Evolutionary conservation across 2,888 invertebrate genomes (phyloP).

Genomic region (Crematogaster levior): DNA sequence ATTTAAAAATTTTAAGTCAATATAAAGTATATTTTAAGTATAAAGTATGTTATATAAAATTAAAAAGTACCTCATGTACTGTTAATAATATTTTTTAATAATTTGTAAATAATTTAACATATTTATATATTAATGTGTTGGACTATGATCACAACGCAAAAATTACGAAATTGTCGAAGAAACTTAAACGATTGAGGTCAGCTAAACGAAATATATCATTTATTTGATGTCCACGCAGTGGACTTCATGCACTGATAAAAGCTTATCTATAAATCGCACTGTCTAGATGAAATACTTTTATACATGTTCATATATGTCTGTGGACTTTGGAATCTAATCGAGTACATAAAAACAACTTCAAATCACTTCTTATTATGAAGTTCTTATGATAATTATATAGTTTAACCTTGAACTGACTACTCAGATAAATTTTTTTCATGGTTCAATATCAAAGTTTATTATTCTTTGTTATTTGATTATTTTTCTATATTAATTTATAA

Average conservation of each 20-base stretch:
- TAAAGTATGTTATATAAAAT: neutral
- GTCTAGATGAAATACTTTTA: neutral
- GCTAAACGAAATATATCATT: neutral
- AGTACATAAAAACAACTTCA: neutral
- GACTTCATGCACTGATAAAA: conserved; percentile 17
- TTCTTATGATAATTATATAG: conserved; percentile 3
- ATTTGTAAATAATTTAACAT: neutral
- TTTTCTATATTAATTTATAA: neutral
- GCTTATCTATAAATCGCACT: conserved; percentile 27
- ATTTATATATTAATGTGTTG: neutral
- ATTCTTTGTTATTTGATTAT: neutral
- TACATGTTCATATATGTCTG: neutral
- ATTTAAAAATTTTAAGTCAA: too few species aligned
- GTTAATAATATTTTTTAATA: neutral
- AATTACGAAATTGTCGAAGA: neutral
- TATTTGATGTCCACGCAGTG: neutral
- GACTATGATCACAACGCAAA: neutral
- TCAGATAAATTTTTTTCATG: neutral
- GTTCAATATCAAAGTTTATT: neutral
- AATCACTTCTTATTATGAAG: neutral
- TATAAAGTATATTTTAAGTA: too few species aligned
- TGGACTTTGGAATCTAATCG: conserved; percentile 30
- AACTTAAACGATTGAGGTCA: neutral
- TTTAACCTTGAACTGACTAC: conserved; percentile 4
- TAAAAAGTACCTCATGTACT: neutral